phyloP scores from a whole-genome alignment of 2,888 invertebrate genomes.

The Phytoseiulus persimilis region DNA sequence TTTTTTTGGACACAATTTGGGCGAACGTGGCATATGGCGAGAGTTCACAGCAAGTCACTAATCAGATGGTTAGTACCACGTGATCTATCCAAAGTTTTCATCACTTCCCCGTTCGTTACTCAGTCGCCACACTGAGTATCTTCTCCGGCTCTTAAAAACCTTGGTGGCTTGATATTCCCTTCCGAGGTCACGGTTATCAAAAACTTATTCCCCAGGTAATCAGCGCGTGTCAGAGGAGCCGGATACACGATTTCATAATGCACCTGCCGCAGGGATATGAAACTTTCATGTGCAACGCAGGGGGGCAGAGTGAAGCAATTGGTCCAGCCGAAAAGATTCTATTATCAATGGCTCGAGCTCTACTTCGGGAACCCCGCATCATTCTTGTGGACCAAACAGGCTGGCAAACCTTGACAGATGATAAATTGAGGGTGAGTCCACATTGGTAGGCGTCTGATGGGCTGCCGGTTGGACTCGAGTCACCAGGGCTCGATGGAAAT shows the following conservation, averaged over 20 bases:
- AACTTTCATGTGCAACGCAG: not conserved
- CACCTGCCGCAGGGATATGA: slow-evolving; percentile 17
- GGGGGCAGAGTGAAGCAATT: not conserved
- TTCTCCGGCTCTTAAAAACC: too few species aligned
- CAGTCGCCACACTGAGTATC: too few species aligned
- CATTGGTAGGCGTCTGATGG: not conserved
- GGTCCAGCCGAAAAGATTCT: slow-evolving; percentile 26
- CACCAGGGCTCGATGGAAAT: not conserved
- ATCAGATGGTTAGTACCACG: slow-evolving; percentile 23
- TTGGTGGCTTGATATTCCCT: too few species aligned
- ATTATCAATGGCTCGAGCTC: slow-evolving; percentile 16
- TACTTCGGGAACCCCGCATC: slow-evolving; percentile 13
- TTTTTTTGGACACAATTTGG: slow-evolving; percentile 29
- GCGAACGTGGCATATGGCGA: slow-evolving; percentile 26
- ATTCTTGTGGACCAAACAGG: slow-evolving; percentile 27
- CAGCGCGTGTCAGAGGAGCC: not conserved
- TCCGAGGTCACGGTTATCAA: not conserved
- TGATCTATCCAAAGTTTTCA: not conserved
- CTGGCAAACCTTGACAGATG: slow-evolving; percentile 16
- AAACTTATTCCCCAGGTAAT: not conserved
- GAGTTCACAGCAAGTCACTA: slow-evolving; percentile 21
- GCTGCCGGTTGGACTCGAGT: not conserved
- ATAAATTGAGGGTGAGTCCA: slow-evolving; percentile 18
- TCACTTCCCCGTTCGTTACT: too few species aligned
- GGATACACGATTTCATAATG: slow-evolving; percentile 24